Evolutionary conservation across 2,113 vertebrate species (phyloP).

Genomic region (Myxocyprinus asiaticus): DNA sequence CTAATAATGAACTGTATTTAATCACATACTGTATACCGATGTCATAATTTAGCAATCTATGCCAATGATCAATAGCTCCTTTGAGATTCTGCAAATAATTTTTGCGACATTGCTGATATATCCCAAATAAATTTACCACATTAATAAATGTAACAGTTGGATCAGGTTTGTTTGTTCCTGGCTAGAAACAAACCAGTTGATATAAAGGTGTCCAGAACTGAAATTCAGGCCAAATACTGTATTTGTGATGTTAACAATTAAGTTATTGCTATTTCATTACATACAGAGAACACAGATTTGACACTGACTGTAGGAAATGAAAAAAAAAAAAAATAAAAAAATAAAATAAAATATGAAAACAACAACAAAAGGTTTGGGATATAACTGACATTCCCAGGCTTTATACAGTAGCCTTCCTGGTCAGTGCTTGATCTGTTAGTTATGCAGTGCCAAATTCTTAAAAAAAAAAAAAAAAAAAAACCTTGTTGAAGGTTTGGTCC

Average conservation of each 20-base stretch:
- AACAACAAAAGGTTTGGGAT: not conserved
- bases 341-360: not conserved
- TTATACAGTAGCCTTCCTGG: not conserved
- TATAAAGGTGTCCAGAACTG: not conserved
- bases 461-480: slow-evolving; percentile 6
- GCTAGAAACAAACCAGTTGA: not conserved
- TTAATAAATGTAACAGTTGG: not conserved
- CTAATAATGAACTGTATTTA: too few relatives aligned
- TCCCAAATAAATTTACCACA: not conserved
- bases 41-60: too few relatives aligned
- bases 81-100: too few relatives aligned
- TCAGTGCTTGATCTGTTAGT: slow-evolving; percentile 34
- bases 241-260: not conserved
- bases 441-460: slow-evolving; percentile 36
- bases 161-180: not conserved
- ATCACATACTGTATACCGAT: too few relatives aligned
- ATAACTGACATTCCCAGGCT: not conserved
- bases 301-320: not conserved
- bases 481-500: slow-evolving; percentile 72
- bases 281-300: not conserved
- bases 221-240: not conserved
- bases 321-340: not conserved
- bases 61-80: too few relatives aligned
- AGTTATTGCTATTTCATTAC: slow-evolving; percentile 28
- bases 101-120: slow-evolving; percentile 39